These are phyloP conservation scores for Cacatua alba DNA, from an alignment of 2,113 vertebrate genomes.

Conservation along the genomic window DNA sequence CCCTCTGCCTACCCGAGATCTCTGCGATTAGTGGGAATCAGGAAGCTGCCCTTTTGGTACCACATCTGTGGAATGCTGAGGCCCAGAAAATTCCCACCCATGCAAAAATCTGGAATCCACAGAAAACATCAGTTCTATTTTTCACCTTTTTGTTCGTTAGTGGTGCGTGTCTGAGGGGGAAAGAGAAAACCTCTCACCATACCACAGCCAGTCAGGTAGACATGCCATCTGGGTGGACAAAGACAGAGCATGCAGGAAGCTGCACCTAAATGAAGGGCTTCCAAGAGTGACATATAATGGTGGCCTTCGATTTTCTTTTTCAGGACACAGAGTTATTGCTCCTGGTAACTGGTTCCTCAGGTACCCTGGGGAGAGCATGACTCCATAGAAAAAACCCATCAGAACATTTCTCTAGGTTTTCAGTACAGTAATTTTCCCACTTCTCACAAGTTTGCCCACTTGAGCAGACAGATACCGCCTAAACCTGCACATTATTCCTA, in stretches of 20 bases:
- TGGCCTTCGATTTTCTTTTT: background rate
- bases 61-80: background rate
- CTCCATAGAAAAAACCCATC: background rate
- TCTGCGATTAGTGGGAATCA: background rate
- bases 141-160: background rate
- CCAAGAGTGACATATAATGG: background rate
- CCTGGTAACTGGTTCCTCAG: background rate
- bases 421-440: background rate
- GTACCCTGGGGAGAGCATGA: background rate
- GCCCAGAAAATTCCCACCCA: background rate
- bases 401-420: background rate
- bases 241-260: background rate
- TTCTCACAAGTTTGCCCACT: background rate
- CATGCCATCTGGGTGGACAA: rapidly evolving
- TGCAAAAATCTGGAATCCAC: background rate
- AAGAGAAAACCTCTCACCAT: background rate
- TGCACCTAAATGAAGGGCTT: background rate
- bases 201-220: background rate
- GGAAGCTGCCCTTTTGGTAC: background rate
- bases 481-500: background rate
- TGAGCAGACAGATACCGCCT: background rate
- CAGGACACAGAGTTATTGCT: background rate
- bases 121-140: background rate
- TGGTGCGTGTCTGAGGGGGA: background rate
- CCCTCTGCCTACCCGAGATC: background rate